Percentiles rank a stretch among this genome's conserved stretches.
Evolutionary conservation across 92 coral and sea anemone species (phyloP).

Genomic region (Anthopleura xanthogrammica): DNA sequence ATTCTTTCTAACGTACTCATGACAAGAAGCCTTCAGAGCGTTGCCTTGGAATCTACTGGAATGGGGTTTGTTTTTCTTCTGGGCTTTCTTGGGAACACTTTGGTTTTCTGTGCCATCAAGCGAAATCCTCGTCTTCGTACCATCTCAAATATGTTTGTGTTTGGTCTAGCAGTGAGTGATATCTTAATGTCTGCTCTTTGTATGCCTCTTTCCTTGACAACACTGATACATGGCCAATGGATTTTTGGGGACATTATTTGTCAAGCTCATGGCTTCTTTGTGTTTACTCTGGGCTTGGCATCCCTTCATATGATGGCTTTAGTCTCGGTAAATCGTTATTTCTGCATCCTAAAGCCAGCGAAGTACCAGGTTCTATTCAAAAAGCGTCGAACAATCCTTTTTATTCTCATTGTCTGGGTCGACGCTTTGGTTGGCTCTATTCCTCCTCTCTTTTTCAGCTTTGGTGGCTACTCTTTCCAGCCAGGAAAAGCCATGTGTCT

Average conservation of each 20-base stretch:
- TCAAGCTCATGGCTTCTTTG: conserved; percentile 53
- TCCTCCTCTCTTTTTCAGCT: conserved; percentile 49
- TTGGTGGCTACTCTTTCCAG: conserved; percentile 48
- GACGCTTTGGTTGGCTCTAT: conserved; percentile 41
- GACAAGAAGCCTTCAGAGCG: not conserved
- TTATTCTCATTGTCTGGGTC: conserved; percentile 38
- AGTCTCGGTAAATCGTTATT: conserved; percentile 54
- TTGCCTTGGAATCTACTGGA: conserved; percentile 12
- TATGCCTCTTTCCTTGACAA: conserved; percentile 58
- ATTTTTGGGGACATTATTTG: conserved; percentile 28
- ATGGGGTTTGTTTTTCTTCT: conserved; percentile 15
- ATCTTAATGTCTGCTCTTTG: conserved; percentile 49
- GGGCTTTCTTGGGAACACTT: conserved; percentile 37
- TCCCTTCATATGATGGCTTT: conserved; percentile 59
- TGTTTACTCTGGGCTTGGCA: conserved; percentile 46
- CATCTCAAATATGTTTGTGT: conserved; percentile 49
- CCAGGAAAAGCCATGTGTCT: conserved; percentile 74
- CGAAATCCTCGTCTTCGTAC: conserved; percentile 54
- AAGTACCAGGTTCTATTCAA: conserved; percentile 35
- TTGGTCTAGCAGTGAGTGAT: conserved; percentile 61
- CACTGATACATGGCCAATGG: conserved; percentile 49
- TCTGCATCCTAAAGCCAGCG: conserved; percentile 41
- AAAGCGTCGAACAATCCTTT: conserved; percentile 18
- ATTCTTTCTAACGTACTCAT: not conserved
- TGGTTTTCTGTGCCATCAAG: conserved; percentile 43